phyloP scores from a whole-genome alignment of 1,140 invertebrate genomes.

The Campoletis sonorensis region DNA sequence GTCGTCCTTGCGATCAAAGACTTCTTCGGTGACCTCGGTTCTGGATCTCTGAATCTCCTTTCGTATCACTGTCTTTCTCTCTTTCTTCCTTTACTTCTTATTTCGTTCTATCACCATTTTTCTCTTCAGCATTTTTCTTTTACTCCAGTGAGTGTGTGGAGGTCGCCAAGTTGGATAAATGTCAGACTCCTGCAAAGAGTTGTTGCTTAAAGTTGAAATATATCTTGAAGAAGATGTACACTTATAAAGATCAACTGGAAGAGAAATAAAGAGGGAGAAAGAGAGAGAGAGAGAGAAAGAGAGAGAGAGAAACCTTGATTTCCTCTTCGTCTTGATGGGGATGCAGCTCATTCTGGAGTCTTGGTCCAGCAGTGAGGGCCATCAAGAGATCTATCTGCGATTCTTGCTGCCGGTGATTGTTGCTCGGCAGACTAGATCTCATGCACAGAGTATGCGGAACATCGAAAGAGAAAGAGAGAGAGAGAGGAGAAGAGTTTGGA shows the following conservation, averaged over 20 bases:
- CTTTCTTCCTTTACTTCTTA: background rate
- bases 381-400: constrained; percentile 37
- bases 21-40: constrained; percentile 2
- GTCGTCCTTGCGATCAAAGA: constrained; percentile 7
- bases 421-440: background rate
- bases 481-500: constrained; percentile 5
- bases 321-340: background rate
- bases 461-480: background rate
- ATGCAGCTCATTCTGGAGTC: constrained; percentile 22
- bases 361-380: background rate
- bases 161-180: constrained; percentile 21
- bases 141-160: constrained; percentile 3
- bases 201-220: constrained; percentile 29
- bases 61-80: background rate
- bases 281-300: background rate
- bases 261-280: background rate
- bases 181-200: background rate
- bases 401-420: constrained; percentile 22
- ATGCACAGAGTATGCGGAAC: background rate
- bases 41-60: constrained; percentile 18
- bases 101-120: background rate
- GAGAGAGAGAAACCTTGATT: background rate
- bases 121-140: background rate
- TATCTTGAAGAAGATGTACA: constrained; percentile 12
- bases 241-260: background rate